Conservation (phyloP, 2,888 invertebrate species). For the Coelopa pilipes region DNA sequence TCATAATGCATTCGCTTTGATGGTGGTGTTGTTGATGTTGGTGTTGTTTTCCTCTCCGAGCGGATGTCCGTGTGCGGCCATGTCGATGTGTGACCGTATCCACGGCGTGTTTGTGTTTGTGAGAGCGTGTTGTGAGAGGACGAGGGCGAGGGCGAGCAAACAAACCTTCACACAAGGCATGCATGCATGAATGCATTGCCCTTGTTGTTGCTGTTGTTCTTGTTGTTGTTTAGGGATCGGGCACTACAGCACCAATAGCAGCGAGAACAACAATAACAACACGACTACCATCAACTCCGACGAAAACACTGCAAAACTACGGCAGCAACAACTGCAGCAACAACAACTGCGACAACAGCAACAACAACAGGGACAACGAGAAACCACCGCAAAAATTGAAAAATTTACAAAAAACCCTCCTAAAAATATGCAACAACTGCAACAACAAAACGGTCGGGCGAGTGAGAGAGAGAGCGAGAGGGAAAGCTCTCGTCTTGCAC, state of each 20-base stretch:
- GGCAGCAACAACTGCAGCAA: too few species aligned
- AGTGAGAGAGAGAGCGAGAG: too few species aligned
- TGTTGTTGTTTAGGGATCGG: too few species aligned
- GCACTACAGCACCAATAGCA: too few species aligned
- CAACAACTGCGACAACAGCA: too few species aligned
- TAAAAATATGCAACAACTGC: constrained; percentile 13
- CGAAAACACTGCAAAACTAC: background rate
- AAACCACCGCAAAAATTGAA: background rate
- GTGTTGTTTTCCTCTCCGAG: constrained; percentile 33
- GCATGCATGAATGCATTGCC: constrained; percentile 32
- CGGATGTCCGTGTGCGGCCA: constrained; percentile 38
- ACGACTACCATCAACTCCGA: background rate
- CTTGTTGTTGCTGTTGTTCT: background rate
- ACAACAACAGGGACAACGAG: too few species aligned
- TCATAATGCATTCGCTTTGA: background rate
- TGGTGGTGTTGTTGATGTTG: constrained; percentile 31
- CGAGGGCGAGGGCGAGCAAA: background rate
- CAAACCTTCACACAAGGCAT: constrained; percentile 6
- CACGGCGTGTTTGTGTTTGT: too few species aligned
- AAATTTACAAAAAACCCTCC: constrained; percentile 1
- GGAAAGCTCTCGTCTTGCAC: constrained; percentile 1
- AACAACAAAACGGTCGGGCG: too few species aligned
- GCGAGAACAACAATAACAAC: too few species aligned
- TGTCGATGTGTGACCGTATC: too few species aligned
- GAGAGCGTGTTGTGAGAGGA: too few species aligned